Evolutionary conservation across 2,113 vertebrate species (phyloP).

Genomic region (Calyptomena viridis): DNA sequence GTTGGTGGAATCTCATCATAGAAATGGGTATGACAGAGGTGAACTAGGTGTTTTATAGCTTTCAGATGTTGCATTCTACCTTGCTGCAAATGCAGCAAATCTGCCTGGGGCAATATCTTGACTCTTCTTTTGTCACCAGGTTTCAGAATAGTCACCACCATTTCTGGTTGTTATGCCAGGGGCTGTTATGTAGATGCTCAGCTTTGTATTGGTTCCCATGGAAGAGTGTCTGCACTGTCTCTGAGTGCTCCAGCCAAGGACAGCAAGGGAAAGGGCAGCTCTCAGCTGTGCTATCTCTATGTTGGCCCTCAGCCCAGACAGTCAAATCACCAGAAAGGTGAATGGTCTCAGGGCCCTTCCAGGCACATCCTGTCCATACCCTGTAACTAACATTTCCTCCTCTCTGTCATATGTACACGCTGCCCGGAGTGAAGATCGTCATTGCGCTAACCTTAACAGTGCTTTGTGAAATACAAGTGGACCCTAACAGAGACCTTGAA

Average conservation of each 20-base stretch:
- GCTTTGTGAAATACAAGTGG: neutral
- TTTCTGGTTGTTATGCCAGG: neutral
- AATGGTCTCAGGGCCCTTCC: neutral
- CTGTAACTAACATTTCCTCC: neutral
- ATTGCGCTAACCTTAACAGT: neutral
- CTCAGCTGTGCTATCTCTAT: neutral
- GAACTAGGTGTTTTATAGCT: neutral
- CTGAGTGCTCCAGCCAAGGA: neutral
- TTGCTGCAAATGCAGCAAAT: neutral
- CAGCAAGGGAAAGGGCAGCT: neutral
- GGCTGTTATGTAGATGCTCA: neutral
- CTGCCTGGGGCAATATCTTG: neutral
- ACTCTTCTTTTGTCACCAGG: neutral
- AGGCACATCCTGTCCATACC: neutral
- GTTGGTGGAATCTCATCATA: neutral
- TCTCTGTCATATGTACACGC: neutral
- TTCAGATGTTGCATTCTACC: neutral
- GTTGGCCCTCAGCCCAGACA: neutral
- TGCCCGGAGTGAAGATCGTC: neutral
- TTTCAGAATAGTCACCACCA: neutral
- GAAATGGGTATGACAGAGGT: neutral
- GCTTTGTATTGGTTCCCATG: fast-evolving
- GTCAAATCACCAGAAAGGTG: neutral
- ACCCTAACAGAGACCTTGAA: neutral
- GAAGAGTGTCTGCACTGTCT: neutral